Conservation (phyloP, 2,113 vertebrate genomes). For the Sylvietta virens region DNA sequence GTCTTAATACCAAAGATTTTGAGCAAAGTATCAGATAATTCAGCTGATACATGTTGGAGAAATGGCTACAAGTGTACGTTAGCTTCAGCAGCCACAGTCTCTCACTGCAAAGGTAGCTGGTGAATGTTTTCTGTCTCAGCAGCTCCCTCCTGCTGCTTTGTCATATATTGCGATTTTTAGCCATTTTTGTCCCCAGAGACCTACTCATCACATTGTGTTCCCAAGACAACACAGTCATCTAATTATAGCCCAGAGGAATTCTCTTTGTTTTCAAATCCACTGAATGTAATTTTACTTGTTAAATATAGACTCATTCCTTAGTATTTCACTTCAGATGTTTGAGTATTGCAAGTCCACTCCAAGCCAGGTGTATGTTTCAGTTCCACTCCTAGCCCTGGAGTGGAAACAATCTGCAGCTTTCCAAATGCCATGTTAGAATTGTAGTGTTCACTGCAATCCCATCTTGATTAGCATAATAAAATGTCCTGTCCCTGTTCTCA, state of each 20-base stretch:
- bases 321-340: neutral
- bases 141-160: neutral
- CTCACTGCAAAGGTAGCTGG: neutral
- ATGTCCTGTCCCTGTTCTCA: neutral
- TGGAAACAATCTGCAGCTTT: neutral
- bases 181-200: neutral
- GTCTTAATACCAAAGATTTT: neutral
- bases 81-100: neutral
- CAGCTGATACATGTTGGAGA: neutral
- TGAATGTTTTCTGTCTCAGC: neutral
- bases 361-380: neutral
- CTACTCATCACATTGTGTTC: neutral
- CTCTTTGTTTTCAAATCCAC: slow-evolving; percentile 5
- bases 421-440: neutral
- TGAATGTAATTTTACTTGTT: slow-evolving; percentile 4
- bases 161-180: neutral
- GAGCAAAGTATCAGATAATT: neutral
- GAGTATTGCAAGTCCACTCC: neutral
- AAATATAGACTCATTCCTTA: slow-evolving; percentile 2
- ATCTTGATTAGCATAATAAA: neutral
- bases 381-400: neutral
- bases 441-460: neutral
- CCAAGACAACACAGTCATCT: neutral
- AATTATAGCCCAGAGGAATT: slow-evolving; percentile 22
- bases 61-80: neutral